Conservation (phyloP, 2,888 invertebrate species). For the Enchytraeus crypticus region DNA sequence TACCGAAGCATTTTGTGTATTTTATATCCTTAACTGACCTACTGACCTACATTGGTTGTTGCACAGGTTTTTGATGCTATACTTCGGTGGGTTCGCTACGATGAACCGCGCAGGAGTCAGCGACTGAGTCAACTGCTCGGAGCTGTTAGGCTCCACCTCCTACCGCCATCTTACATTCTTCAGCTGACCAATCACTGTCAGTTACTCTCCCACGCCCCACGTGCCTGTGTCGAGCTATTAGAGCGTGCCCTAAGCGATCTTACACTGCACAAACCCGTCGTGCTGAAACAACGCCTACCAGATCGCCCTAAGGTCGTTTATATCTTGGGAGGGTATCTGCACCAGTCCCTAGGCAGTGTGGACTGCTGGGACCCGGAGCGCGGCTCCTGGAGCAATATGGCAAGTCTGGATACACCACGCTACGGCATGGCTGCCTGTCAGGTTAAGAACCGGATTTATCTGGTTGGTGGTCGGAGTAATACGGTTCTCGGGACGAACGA, state of each 20-base stretch:
- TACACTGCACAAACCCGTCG: constrained; percentile 71
- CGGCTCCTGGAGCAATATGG: constrained; percentile 71
- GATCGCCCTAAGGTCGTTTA: constrained; percentile 76
- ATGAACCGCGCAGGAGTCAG: constrained; percentile 66
- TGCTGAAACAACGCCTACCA: constrained; percentile 66
- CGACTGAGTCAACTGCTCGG: constrained; percentile 80
- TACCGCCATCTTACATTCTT: constrained; percentile 74
- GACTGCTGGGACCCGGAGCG: constrained; percentile 79
- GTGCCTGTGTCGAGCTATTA: constrained; percentile 77
- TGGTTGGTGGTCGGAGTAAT: constrained; percentile 86
- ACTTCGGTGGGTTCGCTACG: constrained; percentile 75
- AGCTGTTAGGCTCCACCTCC: constrained; percentile 81
- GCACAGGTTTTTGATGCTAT: constrained; percentile 71
- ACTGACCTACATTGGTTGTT: too few relatives aligned
- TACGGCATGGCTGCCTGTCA: constrained; percentile 58
- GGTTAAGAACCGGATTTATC: constrained; percentile 68
- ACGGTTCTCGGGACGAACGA: constrained; percentile 63
- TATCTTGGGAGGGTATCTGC: constrained; percentile 79
- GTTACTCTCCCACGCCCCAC: constrained; percentile 74
- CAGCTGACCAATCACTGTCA: constrained; percentile 85
- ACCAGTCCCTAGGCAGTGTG: constrained; percentile 74
- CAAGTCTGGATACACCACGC: constrained; percentile 74
- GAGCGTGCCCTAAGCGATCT: constrained; percentile 80
- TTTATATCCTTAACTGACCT: too few relatives aligned
- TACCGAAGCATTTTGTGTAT: too few relatives aligned